These are phyloP conservation scores for Antechinus stuartii DNA, from an alignment of 2,113 vertebrate species.

Conservation along the genomic window DNA sequence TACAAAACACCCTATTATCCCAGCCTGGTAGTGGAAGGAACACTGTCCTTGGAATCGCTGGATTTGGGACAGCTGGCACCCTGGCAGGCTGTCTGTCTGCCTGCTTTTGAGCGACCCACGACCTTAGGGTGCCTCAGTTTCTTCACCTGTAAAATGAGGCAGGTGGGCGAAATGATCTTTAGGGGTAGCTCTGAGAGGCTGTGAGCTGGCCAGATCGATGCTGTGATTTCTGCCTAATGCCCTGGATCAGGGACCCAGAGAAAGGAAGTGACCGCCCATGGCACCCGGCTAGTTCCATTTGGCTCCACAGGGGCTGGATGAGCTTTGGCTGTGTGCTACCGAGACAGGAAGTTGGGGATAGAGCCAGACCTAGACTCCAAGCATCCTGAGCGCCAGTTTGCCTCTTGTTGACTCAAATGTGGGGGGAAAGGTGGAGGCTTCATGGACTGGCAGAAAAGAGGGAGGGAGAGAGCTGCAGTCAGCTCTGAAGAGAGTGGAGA, in stretches of 20 bases:
- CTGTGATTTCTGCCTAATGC: not conserved
- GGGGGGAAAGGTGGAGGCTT: not conserved
- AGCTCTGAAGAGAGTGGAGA: not conserved
- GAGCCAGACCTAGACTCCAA: not conserved
- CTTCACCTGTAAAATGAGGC: not conserved
- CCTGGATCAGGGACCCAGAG: not conserved
- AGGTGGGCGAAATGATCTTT: not conserved
- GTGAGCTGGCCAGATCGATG: not conserved
- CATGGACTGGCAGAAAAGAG: not conserved
- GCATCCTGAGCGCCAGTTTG: not conserved
- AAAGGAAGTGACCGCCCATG: not conserved
- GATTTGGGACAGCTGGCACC: not conserved
- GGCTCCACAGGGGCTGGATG: not conserved
- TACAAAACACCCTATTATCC: not conserved
- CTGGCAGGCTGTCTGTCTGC: not conserved
- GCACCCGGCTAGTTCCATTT: not conserved
- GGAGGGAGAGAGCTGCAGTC: not conserved
- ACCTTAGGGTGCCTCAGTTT: not conserved
- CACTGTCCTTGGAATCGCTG: not conserved
- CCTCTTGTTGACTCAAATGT: not conserved
- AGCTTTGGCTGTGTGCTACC: not conserved
- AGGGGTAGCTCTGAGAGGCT: not conserved
- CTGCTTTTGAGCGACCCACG: not conserved
- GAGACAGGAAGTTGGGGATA: not conserved
- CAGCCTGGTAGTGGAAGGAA: not conserved